These are phyloP conservation scores for Sitobion miscanthi DNA, from an alignment of 1,140 invertebrate genomes.

Conservation along the genomic window DNA sequence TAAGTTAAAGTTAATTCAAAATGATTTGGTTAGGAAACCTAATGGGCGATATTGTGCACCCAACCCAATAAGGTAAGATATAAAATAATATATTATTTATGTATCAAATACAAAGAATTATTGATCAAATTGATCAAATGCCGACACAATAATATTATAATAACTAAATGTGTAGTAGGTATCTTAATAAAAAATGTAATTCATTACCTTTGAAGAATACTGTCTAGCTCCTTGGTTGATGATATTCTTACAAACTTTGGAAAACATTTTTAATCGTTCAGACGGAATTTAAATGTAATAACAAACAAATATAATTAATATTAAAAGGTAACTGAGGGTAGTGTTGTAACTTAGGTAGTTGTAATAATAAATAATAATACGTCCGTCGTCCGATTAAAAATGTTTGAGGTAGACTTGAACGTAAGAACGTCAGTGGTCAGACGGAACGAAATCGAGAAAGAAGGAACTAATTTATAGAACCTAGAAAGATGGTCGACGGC, in stretches of 20 bases:
- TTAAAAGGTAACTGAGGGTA: neutral
- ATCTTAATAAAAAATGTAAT: neutral
- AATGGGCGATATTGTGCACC: too few relatives aligned
- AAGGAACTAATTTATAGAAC: neutral
- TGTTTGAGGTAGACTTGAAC: neutral
- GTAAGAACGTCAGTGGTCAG: neutral
- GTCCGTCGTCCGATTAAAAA: neutral
- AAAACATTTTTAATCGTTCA: slow-evolving; percentile 30
- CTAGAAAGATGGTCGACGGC: neutral
- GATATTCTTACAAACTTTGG: slow-evolving; percentile 38
- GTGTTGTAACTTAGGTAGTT: neutral
- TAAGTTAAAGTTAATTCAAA: too few relatives aligned
- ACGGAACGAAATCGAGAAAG: neutral
- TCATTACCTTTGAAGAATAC: slow-evolving; percentile 47
- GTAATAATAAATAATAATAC: neutral
- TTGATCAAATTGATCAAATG: too few relatives aligned
- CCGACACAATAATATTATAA: neutral
- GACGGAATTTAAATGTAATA: neutral
- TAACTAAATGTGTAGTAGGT: neutral
- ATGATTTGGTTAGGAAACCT: too few relatives aligned
- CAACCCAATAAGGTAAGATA: neutral
- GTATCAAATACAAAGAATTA: too few relatives aligned
- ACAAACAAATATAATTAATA: neutral
- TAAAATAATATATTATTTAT: neutral
- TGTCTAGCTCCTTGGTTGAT: slow-evolving; percentile 32